Base-by-base conservation (phyloP, 2,797 vertebrate genomes). In the Lophura swinhoii region DNA sequence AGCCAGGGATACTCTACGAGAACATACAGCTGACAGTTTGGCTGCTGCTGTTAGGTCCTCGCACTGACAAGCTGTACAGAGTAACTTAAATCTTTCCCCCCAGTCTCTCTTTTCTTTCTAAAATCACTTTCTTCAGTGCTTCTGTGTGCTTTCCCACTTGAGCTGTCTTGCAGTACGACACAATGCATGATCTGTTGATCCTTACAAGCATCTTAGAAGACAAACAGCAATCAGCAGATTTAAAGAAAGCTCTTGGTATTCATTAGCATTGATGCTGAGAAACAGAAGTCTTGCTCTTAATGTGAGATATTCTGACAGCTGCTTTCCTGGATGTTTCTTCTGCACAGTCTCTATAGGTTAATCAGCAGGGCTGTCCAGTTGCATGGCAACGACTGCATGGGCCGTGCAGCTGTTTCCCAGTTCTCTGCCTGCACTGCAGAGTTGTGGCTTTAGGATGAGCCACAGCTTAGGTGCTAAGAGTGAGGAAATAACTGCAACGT, bases 121-220 rank as follows among this genome's bases (percentile, higher is more conserved):
- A n/a, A n/a, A n/a, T n/a, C n/a, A n/a, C n/a, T n/a, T n/a, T n/a
- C n/a, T n/a, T n/a, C n/a, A n/a, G n/a, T n/a, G n/a, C n/a, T n/a
- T n/a, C n/a, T n/a, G n/a, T n/a, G n/a, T n/a, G n/a, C n/a, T n/a
- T n/a, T n/a, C n/a, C n/a, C n/a, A n/a, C n/a, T n/a, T n/a, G n/a
- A n/a, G n/a, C n/a, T n/a, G 0, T 22, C 55, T 46, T 21, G n/a
- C 31, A 16, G 23, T 4, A 33, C 58, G n/a, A 17, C 18, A 8
- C 60, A 3, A 0, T 0, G 6, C 20, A 1, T 10, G 12, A 12
- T 35, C 28, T 16, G n/a, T n/a, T n/a, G n/a, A n/a, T n/a, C n/a
- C n/a, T n/a, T 16, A 14, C 18, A 70, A 23, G 78, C 29, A 33
- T 53, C 56, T 58, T 10, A 7, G 44, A 66, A 17, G 14, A 22